Evolutionary conservation across 2,797 vertebrate genomes (phyloP).

Genomic region (Gallinago nigripennis): DNA sequence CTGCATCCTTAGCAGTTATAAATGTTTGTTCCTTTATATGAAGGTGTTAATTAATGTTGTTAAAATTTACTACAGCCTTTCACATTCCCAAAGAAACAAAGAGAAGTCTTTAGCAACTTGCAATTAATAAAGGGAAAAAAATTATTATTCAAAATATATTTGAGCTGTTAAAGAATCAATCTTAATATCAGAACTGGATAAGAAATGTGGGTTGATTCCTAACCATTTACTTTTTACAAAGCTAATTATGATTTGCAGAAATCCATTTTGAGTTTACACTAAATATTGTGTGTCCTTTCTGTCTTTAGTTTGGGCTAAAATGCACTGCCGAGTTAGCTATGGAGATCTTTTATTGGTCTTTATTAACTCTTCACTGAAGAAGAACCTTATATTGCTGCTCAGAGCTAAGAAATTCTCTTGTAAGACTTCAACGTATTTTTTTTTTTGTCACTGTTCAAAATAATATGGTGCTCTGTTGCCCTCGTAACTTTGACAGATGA

Average conservation of each 20-base stretch:
- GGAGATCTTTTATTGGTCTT: neutral
- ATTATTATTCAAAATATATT: neutral
- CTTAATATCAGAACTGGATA: neutral
- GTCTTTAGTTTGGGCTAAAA: neutral
- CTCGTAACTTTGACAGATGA: conserved; percentile 64
- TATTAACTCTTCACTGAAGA: neutral
- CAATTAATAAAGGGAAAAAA: neutral
- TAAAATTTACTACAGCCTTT: conserved; percentile 3
- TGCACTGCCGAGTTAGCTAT: neutral
- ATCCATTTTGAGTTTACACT: neutral
- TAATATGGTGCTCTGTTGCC: conserved; percentile 1
- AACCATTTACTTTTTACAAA: neutral
- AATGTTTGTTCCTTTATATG: conserved; percentile 23
- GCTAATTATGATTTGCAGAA: neutral
- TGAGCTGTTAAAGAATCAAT: neutral
- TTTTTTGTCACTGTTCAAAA: conserved; percentile 14
- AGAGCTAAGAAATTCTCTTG: neutral
- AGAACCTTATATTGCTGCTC: neutral
- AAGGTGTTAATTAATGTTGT: neutral
- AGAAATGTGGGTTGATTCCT: neutral
- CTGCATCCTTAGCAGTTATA: conserved; percentile 23
- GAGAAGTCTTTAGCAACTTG: neutral
- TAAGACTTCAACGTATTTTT: neutral
- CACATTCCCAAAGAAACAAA: neutral
- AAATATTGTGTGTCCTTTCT: neutral